phyloP scores from a whole-genome alignment of 2,797 vertebrate species.

The Muscicapa comitata region DNA sequence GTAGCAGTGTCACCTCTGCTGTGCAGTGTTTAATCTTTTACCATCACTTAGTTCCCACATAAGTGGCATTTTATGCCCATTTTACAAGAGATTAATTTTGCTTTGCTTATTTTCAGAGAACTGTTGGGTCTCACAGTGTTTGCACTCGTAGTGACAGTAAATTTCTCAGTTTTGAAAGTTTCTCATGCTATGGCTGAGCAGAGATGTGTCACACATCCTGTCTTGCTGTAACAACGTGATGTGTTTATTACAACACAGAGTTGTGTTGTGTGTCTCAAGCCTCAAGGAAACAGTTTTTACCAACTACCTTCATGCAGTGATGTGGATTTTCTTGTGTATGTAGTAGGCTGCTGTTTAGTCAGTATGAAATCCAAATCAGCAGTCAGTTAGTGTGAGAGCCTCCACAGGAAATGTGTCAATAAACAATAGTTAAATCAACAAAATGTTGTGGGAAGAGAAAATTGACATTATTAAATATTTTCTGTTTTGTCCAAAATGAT shows the following conservation, averaged over 20 bases:
- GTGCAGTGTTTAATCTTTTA: not conserved
- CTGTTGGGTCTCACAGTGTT: not conserved
- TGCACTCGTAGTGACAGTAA: not conserved
- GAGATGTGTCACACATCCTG: not conserved
- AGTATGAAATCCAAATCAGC: not conserved
- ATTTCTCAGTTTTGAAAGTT: not conserved
- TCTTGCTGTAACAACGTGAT: not conserved
- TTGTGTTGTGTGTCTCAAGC: not conserved
- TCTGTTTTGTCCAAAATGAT: not conserved
- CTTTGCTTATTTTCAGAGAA: not conserved
- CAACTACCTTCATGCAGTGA: not conserved
- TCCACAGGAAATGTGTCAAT: not conserved
- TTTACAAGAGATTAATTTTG: constrained; percentile 19
- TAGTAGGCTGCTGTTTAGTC: not conserved
- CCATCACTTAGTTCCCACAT: not conserved
- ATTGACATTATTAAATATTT: not conserved
- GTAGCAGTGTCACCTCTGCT: not conserved
- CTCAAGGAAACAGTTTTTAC: not conserved
- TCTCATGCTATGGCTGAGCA: not conserved
- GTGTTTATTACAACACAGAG: not conserved
- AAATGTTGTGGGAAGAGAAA: not conserved
- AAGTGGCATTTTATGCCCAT: not conserved
- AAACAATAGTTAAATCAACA: not conserved
- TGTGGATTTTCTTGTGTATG: not conserved
- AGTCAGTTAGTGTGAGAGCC: not conserved